Evolutionary conservation across 2,797 vertebrate genomes (phyloP), one percentile per base, ranked within the genome.

Genomic region (Sparus aurata): DNA sequence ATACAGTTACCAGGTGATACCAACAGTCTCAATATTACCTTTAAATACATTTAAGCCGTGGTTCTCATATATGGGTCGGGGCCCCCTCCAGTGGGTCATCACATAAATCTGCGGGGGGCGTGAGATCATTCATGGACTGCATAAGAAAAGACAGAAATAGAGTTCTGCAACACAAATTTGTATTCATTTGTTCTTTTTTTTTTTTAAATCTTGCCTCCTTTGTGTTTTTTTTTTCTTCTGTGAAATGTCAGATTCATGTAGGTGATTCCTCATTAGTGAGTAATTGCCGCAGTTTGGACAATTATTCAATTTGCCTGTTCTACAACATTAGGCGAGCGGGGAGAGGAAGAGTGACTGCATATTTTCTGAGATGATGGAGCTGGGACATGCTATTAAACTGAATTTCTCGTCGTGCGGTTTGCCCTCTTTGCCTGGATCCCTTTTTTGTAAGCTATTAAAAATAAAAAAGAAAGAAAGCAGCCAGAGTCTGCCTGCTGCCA

Each of bases 381-480:
- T 69, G 75, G 62, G 54, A 47, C 23, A 67, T 52, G 25, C 25
- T 50, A 45, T 84, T 46, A 71, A 61, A 60, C 62, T 38, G 43
- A 25, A 49, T 69, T 63, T 72, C 68, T 80, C 62, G 27, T 74
- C 22, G 34, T 66, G 53, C 63, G 45, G 34, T 88, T 79, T 55
- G 18, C 27, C 61, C 53, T 30, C 52, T 73, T 78, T n/a, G 27
- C 59, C 79, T 69, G 1, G 52, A 76, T 78, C 80, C 38, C 60
- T 69, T 53, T 53, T 79, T 76, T 74, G 25, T 47, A 45, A 73
- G 30, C 73, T 58, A 23, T 65, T 34, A 30, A 5, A 54, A 53
- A 62, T 3, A 30, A 30, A 30, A 80, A 87, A 30, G 30, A 30
- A 80, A 87, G 82, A 82, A 62, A 68, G 55, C 27, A 81, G 23